phyloP scores from a whole-genome alignment of 2,888 invertebrate genomes.

The Nesidiocoris tenuis region DNA sequence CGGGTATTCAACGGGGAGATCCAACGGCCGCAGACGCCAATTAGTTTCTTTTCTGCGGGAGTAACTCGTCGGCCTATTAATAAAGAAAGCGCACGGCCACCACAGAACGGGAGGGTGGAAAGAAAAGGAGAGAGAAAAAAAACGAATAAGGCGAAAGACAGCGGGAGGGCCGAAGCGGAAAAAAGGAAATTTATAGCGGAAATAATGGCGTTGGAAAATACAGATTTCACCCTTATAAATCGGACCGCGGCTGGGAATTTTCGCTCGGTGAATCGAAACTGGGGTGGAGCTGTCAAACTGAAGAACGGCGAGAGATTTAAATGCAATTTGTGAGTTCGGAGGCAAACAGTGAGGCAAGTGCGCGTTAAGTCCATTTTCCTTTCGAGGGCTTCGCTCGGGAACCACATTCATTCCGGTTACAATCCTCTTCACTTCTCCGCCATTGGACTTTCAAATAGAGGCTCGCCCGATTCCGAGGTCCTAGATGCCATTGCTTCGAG shows the following conservation, averaged over 20 bases:
- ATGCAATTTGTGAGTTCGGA: constrained; percentile 31
- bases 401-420: constrained; percentile 31
- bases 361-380: constrained; percentile 25
- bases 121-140: neutral
- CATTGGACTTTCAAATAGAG: constrained; percentile 32
- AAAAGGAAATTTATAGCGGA: constrained; percentile 23
- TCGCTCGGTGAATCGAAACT: constrained; percentile 11
- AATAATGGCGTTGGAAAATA: constrained; percentile 8
- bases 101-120: neutral
- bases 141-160: neutral
- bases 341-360: constrained; percentile 17
- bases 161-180: neutral
- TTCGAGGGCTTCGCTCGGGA: constrained; percentile 3
- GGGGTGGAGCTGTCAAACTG: constrained; percentile 2
- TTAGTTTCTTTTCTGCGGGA: constrained; percentile 26
- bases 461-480: neutral
- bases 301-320: constrained; percentile 20
- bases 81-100: constrained; percentile 12
- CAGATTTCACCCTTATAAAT: constrained; percentile 11
- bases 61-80: constrained; percentile 25
- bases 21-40: constrained; percentile 30
- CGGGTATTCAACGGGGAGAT: constrained; percentile 6
- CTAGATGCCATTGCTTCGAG: neutral
- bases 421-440: constrained; percentile 11
- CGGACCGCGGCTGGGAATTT: neutral